Evolutionary conservation across 2,113 vertebrate genomes (phyloP).

Genomic region (Cyprinodon variegatus): DNA sequence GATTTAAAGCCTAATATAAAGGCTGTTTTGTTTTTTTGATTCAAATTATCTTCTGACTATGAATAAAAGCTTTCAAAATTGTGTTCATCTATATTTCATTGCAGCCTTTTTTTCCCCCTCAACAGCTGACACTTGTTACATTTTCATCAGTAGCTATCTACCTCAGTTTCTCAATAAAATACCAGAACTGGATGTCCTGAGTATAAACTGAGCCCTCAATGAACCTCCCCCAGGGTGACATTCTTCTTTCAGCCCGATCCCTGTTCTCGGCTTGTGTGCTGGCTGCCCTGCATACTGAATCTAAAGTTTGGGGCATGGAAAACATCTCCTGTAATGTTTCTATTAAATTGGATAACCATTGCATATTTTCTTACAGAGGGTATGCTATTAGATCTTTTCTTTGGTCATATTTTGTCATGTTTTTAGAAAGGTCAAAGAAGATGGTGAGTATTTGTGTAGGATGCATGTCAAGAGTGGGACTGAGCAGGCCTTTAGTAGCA

Average conservation of each 20-base stretch:
- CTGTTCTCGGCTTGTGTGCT: conserved; percentile 30
- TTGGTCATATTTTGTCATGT: conserved; percentile 16
- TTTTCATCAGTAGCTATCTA: conserved; percentile 27
- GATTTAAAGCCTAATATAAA: not conserved
- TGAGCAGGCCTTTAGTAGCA: conserved; percentile 67
- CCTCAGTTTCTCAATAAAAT: conserved; percentile 43
- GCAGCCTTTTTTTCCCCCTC: not conserved
- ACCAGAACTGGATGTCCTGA: conserved; percentile 34
- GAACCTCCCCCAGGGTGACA: conserved; percentile 17
- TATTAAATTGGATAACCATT: conserved; percentile 3
- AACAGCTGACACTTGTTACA: conserved; percentile 30
- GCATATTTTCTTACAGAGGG: conserved; percentile 29
- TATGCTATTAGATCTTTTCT: conserved; percentile 16
- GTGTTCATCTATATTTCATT: conserved; percentile 1
- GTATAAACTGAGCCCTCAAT: conserved; percentile 47
- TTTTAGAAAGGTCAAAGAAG: conserved; percentile 46
- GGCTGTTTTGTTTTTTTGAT: not conserved
- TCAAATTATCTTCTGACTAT: not conserved
- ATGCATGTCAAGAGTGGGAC: conserved; percentile 70
- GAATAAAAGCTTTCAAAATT: not conserved
- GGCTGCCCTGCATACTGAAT: conserved; percentile 67
- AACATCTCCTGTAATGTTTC: conserved; percentile 38
- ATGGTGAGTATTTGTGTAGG: conserved; percentile 67
- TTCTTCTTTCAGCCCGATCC: conserved; percentile 21
- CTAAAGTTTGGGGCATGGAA: conserved; percentile 28